A percentile compares a stretch with the other conserved stretches of the same genome.
phyloP scores from a whole-genome alignment of 2,888 invertebrate species.

The Podabrus alpinus region DNA sequence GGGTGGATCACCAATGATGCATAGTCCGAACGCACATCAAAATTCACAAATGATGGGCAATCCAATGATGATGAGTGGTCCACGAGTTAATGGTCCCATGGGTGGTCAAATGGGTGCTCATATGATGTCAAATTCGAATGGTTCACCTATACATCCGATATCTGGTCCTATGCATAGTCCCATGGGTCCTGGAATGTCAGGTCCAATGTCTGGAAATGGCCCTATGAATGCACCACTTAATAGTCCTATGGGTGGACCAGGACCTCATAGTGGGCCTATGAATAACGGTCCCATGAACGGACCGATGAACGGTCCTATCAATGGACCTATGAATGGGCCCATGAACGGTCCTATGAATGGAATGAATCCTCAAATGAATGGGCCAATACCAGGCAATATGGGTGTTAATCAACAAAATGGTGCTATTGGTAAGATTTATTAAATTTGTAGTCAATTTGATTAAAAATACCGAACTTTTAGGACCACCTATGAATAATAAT shows the following conservation, averaged over 20 bases:
- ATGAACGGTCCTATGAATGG: constrained; percentile 43
- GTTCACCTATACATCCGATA: constrained; percentile 58
- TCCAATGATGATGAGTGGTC: constrained; percentile 57
- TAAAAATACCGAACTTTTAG: constrained; percentile 36
- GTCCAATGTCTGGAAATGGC: constrained; percentile 56
- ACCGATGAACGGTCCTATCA: constrained; percentile 63
- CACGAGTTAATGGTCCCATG: constrained; percentile 53
- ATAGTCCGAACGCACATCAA: constrained; percentile 54
- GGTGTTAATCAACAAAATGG: constrained; percentile 44
- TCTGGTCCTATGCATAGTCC: constrained; percentile 52
- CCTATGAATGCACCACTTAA: constrained; percentile 75
- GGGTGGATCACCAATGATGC: constrained; percentile 54
- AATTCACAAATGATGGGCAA: constrained; percentile 49
- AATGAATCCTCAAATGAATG: constrained; percentile 41
- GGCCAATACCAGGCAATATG: constrained; percentile 40
- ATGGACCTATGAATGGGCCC: constrained; percentile 55
- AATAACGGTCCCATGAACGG: constrained; percentile 63
- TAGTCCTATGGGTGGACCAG: constrained; percentile 68
- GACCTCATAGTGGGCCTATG: constrained; percentile 63
- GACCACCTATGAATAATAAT: constrained; percentile 56
- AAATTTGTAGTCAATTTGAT: neutral
- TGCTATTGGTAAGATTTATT: constrained; percentile 41
- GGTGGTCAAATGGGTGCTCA: constrained; percentile 52
- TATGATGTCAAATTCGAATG: constrained; percentile 66
- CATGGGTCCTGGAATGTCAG: constrained; percentile 62